Evolutionary conservation across 1,140 invertebrate species (phyloP), one percentile per base, ranked within the genome.

Genomic region (Mylabris phalerata): DNA sequence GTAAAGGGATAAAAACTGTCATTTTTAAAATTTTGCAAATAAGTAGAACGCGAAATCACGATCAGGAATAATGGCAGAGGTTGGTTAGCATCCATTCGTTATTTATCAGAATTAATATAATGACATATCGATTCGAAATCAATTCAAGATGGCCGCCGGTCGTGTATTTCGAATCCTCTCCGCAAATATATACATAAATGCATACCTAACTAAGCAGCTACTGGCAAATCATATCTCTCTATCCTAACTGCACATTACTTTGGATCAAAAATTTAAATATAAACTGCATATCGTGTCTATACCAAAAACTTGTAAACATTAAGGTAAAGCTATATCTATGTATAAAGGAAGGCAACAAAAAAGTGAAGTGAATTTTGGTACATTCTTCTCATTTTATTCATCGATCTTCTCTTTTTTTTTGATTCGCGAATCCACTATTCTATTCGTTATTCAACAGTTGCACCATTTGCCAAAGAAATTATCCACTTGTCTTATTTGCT

Each of bases 121-220:
- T 67, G 63, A 63, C 63, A 63, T 67, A 65, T 67, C 59, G 65
- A 67, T 67, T 61, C 48, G 58, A 67, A 67, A 67, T 67, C 61
- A 64, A 66, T 67, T 66, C 66, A 67, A 67, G 48, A 67, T 67
- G 66, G 66, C 64, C 59, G 64, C 50, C 57, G 43, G 52, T 64
- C 59, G 57, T 59, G 61, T 59, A 63, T 60, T 63, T 57, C 52
- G 11, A 50, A 56, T 38, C 60, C 57, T 63, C 61, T 60, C 59
- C 42, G 62, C 59, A 64, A 61, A 64, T 64, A 64, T 64, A 64
- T 59, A 62, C 52, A 64, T 64, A 64, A 61, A 66, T 64, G 50
- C 59, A 66, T 64, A 62, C 50, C 49, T 63, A 59, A 55, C 50
- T 49, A 48, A 45, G 41, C 57, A 58, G 64, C 64, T 66, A 66